A percentile compares a stretch with the other conserved stretches of the same genome.
Conservation (phyloP, 1,140 invertebrate species). For the Drosophila ercepeae region DNA sequence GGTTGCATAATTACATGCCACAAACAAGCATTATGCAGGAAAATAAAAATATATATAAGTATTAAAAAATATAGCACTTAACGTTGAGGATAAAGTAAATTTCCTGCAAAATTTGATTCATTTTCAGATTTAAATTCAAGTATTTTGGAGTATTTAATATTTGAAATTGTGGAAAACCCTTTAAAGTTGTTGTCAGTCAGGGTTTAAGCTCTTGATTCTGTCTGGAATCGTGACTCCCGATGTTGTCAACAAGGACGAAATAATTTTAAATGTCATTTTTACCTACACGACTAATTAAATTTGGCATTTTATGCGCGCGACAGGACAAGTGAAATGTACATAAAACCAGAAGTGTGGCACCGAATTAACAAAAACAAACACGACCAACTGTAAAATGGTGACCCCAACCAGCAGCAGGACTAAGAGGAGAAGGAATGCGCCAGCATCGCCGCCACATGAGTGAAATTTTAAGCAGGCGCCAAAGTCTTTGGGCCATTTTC, state of each 20-base stretch:
- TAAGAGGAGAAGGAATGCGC: constrained; percentile 24
- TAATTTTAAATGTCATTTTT: constrained; percentile 76
- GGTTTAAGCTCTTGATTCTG: not conserved
- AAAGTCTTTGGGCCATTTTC: constrained; percentile 64
- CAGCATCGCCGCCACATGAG: constrained; percentile 64
- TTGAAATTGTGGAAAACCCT: not conserved
- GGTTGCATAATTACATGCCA: constrained; percentile 61
- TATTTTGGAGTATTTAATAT: not conserved
- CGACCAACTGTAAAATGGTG: constrained; percentile 64
- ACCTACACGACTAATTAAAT: constrained; percentile 80
- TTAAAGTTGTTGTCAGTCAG: not conserved
- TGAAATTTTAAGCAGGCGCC: constrained; percentile 73
- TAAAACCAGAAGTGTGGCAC: constrained; percentile 57
- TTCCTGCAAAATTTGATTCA: not conserved
- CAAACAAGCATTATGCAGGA: constrained; percentile 25
- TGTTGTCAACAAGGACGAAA: constrained; percentile 30
- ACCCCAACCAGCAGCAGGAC: constrained; percentile 19
- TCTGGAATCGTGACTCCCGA: not conserved
- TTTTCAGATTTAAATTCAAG: not conserved
- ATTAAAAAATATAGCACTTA: constrained; percentile 5
- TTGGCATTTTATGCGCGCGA: constrained; percentile 69
- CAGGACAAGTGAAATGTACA: constrained; percentile 67
- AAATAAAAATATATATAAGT: constrained; percentile 3
- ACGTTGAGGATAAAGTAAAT: not conserved
- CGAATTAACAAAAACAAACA: constrained; percentile 78